phyloP scores from a whole-genome alignment of 64 coral and sea anemone genomes.

The Porites australiensis region DNA sequence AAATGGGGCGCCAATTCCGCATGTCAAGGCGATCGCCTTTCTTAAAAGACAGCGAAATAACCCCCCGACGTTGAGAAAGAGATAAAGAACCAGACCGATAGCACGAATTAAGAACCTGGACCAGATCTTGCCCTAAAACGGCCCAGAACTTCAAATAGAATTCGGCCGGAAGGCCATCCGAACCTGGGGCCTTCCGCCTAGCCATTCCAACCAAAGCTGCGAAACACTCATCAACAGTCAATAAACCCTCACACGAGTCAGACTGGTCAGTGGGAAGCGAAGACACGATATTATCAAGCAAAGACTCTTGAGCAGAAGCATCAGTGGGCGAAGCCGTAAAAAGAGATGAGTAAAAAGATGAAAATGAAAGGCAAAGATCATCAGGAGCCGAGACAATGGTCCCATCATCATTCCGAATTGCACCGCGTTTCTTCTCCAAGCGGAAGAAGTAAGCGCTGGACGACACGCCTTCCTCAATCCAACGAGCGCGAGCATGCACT shows the following conservation, averaged over 20 bases:
- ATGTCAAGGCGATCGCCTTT: neutral
- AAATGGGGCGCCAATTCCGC: slow-evolving; percentile 15
- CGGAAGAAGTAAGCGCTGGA: slow-evolving; percentile 30
- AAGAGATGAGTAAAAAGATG: slow-evolving; percentile 41
- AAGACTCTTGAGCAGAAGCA: neutral
- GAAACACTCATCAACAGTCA: neutral
- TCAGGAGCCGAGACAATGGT: neutral
- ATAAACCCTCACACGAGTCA: slow-evolving; percentile 4
- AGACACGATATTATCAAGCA: neutral
- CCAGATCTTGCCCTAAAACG: neutral
- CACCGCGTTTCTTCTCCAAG: neutral
- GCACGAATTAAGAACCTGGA: neutral
- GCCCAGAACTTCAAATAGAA: slow-evolving; percentile 58
- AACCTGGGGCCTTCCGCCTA: neutral
- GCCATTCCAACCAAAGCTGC: neutral
- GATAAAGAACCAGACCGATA: neutral
- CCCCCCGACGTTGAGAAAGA: neutral
- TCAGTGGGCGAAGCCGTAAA: neutral
- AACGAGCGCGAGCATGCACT: neutral
- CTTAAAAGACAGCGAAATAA: neutral
- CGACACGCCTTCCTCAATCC: slow-evolving; percentile 56
- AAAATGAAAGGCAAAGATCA: too few species aligned
- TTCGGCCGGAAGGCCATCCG: slow-evolving; percentile 8
- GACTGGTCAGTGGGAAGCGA: neutral
- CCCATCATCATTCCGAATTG: neutral